Percentiles rank a stretch among this genome's conserved stretches.
These are phyloP conservation scores for Bhutanitis thaidina DNA, from an alignment of 2,888 invertebrate species.

Conservation along the genomic window DNA sequence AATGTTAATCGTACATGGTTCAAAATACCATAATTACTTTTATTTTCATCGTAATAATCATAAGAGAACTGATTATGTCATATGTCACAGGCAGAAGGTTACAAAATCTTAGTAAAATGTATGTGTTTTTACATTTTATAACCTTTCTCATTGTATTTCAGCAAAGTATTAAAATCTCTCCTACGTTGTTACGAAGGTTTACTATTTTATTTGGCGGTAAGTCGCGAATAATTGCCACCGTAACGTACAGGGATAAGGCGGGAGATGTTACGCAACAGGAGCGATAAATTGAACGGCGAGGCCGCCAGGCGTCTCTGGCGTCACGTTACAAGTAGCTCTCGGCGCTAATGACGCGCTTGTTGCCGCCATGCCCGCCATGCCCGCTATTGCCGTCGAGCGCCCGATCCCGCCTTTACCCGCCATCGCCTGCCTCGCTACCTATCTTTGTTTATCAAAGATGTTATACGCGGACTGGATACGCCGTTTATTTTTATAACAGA, in stretches of 20 bases:
- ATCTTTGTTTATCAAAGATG: not conserved
- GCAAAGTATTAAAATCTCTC: no score
- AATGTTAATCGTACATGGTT: no score
- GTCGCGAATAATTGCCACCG: not conserved
- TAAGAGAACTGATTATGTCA: no score
- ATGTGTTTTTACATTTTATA: no score
- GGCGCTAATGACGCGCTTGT: constrained; percentile 33
- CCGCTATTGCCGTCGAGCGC: constrained; percentile 16
- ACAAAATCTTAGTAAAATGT: no score
- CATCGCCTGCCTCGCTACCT: constrained; percentile 4
- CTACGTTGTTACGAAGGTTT: not conserved
- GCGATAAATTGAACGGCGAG: constrained; percentile 24
- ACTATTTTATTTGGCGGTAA: not conserved
- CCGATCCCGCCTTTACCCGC: constrained; percentile 1
- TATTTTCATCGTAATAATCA: no score
- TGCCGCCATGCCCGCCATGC: constrained; percentile 22
- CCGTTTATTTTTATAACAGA: not conserved
- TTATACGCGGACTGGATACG: not conserved
- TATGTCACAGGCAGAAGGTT: no score
- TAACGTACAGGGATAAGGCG: constrained; percentile 3
- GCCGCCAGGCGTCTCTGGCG: constrained; percentile 26
- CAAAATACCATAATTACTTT: no score
- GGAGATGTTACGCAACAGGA: constrained; percentile 11
- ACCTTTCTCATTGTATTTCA: no score
- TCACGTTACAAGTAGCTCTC: constrained; percentile 43